These are phyloP conservation scores for Lasiurus cinereus DNA, from an alignment of 2,113 vertebrate species.

Conservation along the genomic window DNA sequence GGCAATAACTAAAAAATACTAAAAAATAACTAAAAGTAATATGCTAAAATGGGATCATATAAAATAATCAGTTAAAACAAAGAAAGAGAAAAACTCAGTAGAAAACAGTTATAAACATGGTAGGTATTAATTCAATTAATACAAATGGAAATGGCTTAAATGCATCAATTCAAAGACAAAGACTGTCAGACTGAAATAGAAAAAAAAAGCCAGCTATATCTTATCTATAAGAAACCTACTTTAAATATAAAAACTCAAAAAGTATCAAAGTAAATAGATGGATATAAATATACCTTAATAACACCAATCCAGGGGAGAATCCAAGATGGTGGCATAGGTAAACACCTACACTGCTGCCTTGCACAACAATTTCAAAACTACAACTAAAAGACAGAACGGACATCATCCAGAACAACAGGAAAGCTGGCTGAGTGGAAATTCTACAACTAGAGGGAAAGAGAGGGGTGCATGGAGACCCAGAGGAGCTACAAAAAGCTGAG, in stretches of 20 bases:
- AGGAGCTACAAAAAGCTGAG: no score
- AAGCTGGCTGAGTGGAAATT: no score
- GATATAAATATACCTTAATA: background rate
- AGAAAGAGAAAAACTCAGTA: background rate
- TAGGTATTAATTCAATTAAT: background rate
- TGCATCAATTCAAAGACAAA: background rate
- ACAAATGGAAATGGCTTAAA: background rate
- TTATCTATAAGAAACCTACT: background rate
- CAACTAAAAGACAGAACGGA: no score
- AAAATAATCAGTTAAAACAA: conserved; percentile 25
- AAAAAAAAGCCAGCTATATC: background rate
- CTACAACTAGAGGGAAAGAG: no score
- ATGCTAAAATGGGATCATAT: background rate
- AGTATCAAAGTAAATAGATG: background rate
- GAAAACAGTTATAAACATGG: background rate
- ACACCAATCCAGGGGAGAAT: background rate
- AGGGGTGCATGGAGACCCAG: no score
- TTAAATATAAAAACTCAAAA: conserved; percentile 1
- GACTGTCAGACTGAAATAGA: background rate
- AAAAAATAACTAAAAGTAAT: background rate
- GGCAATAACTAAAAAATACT: background rate
- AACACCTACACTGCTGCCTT: no score
- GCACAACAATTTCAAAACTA: no score
- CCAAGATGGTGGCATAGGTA: no score
- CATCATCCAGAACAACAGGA: no score